These are phyloP conservation scores for Periophthalmodon schlosseri DNA, from an alignment of 2,113 vertebrate species.

Conservation along the genomic window DNA sequence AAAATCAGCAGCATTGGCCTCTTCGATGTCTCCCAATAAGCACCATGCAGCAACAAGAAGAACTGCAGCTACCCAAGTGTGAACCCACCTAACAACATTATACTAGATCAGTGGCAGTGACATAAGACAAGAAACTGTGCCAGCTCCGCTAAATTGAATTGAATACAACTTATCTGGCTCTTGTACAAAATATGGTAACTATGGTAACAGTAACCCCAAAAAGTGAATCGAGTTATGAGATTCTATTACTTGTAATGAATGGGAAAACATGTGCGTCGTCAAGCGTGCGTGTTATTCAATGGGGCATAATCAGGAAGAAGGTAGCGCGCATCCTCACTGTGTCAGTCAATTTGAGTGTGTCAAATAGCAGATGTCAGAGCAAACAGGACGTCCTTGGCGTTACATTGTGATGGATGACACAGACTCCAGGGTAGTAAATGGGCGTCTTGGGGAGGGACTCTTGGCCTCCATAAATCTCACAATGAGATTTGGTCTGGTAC, in stretches of 20 bases:
- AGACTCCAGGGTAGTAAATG: conserved; percentile 56
- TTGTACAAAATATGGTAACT: not conserved
- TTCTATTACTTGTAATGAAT: conserved; percentile 15
- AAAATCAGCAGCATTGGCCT: not conserved
- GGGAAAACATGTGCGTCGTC: conserved; percentile 11
- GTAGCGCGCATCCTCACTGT: conserved; percentile 30
- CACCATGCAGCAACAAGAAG: not conserved
- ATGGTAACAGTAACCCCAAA: not conserved
- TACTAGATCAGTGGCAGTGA: conserved; percentile 1
- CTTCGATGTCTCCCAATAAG: not conserved
- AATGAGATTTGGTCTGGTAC: conserved; percentile 31
- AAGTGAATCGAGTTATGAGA: not conserved
- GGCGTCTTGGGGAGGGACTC: conserved; percentile 47
- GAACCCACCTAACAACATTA: not conserved
- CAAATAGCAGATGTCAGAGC: conserved; percentile 63
- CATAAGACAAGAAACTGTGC: conserved; percentile 3
- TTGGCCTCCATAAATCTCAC: conserved; percentile 60
- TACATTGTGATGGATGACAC: conserved; percentile 66
- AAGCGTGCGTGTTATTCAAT: conserved; percentile 15
- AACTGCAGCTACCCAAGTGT: not conserved
- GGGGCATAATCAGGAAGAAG: conserved; percentile 10
- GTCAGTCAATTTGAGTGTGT: conserved; percentile 60
- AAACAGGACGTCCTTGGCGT: conserved; percentile 65
- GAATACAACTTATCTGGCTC: not conserved
- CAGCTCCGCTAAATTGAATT: not conserved